Conservation (phyloP, 37 sponge, comb jelly and placozoan species). For the Oopsacas minuta region DNA sequence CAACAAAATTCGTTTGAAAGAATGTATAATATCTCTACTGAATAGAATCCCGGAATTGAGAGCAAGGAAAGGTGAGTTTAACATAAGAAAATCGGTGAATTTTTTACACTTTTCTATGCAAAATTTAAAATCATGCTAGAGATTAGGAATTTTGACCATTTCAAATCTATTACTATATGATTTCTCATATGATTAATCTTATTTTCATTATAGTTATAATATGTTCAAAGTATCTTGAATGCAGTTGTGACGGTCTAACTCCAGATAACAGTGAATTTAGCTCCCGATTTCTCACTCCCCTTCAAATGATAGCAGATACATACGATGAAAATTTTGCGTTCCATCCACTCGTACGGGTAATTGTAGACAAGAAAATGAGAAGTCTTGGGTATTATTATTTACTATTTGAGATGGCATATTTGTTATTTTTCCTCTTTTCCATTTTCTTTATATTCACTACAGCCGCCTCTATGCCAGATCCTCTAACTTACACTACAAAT, state of each 20-base stretch:
- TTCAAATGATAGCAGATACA: neutral
- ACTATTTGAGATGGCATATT: neutral
- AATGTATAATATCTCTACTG: neutral
- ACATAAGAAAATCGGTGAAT: too few relatives aligned
- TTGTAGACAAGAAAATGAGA: conserved; percentile 4
- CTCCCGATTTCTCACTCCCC: neutral
- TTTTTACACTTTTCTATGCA: neutral
- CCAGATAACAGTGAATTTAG: neutral
- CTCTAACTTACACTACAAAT: neutral
- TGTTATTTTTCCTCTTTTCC: neutral
- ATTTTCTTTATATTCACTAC: neutral
- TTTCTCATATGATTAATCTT: too few relatives aligned
- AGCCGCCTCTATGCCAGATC: neutral
- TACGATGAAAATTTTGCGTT: neutral
- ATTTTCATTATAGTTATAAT: conserved; percentile 11
- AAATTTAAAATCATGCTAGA: too few relatives aligned
- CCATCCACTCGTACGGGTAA: neutral
- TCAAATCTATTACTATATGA: too few relatives aligned
- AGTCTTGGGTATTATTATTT: neutral
- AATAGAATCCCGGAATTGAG: neutral
- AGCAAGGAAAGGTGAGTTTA: neutral
- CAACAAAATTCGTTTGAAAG: neutral
- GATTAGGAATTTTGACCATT: too few relatives aligned
- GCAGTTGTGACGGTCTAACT: neutral
- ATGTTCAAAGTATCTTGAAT: neutral